Conservation (phyloP, 2,888 invertebrate genomes). For the Thumatha senex region DNA sequence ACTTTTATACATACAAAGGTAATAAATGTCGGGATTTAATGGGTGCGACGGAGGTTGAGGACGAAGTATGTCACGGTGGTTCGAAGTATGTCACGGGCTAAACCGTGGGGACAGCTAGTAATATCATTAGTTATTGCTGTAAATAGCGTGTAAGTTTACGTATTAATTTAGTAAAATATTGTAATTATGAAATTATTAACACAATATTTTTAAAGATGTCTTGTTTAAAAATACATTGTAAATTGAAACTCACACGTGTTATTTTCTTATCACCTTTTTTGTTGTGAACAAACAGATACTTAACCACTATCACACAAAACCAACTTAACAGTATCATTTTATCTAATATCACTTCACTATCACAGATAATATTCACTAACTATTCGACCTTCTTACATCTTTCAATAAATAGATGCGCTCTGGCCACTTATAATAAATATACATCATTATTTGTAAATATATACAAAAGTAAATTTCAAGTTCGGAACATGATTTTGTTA, state of each 20-base stretch:
- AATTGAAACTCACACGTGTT: slow-evolving; percentile 43
- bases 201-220: too few relatives aligned
- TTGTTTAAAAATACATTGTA: too few relatives aligned
- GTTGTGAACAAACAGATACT: slow-evolving; percentile 29
- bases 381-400: slow-evolving; percentile 16
- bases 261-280: slow-evolving; percentile 45
- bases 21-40: too few relatives aligned
- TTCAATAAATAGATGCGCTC: slow-evolving; percentile 9
- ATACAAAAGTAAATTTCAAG: slow-evolving; percentile 4
- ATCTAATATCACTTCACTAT: slow-evolving; percentile 62
- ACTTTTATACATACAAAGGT: too few relatives aligned
- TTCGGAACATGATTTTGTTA: slow-evolving; percentile 16
- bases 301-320: slow-evolving; percentile 47
- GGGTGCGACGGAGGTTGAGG: too few relatives aligned
- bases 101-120: too few relatives aligned
- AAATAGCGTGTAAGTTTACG: too few relatives aligned
- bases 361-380: slow-evolving; percentile 51
- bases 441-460: slow-evolving; percentile 1
- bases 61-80: too few relatives aligned
- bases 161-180: too few relatives aligned
- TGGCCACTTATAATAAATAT: slow-evolving; percentile 13
- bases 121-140: too few relatives aligned
- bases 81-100: too few relatives aligned
- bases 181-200: too few relatives aligned
- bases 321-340: slow-evolving; percentile 73